phyloP scores from a whole-genome alignment of 2,888 invertebrate genomes.

The Sinelater perroti region DNA sequence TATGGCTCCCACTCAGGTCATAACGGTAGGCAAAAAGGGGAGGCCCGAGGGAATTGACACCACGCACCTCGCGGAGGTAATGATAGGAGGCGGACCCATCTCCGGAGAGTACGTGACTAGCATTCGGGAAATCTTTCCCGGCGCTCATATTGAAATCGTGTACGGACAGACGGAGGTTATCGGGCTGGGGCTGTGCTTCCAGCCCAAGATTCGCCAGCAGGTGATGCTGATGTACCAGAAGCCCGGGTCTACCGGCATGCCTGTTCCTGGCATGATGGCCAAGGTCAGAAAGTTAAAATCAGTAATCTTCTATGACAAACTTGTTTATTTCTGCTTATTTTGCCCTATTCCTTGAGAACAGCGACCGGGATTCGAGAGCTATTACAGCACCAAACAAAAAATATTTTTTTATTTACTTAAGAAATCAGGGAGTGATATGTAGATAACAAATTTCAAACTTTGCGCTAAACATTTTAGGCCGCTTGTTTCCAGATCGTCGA shows the following conservation, averaged over 20 bases:
- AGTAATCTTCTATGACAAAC: slow-evolving; percentile 39
- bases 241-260: slow-evolving; percentile 49
- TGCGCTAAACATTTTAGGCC: too few relatives aligned
- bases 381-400: too few relatives aligned
- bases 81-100: slow-evolving; percentile 52
- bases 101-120: slow-evolving; percentile 44
- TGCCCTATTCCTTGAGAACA: too few relatives aligned
- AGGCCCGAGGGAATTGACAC: slow-evolving; percentile 54
- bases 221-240: slow-evolving; percentile 47
- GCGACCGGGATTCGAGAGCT: too few relatives aligned
- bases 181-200: slow-evolving; percentile 49
- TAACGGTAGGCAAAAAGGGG: slow-evolving; percentile 48
- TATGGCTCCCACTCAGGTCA: slow-evolving; percentile 48
- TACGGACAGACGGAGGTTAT: slow-evolving; percentile 57
- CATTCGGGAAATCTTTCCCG: slow-evolving; percentile 54
- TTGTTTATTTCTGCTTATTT: not conserved
- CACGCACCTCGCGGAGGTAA: slow-evolving; percentile 45
- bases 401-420: too few relatives aligned
- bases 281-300: slow-evolving; percentile 45
- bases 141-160: slow-evolving; percentile 49
- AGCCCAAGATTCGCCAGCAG: slow-evolving; percentile 47
- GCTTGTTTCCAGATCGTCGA: slow-evolving; percentile 57
- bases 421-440: too few relatives aligned
- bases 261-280: slow-evolving; percentile 47
- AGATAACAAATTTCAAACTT: too few relatives aligned